Percentiles rank a stretch among this genome's conserved stretches.
Evolutionary conservation across 1,140 invertebrate genomes (phyloP).

Genomic region (Eulimnadia texana): DNA sequence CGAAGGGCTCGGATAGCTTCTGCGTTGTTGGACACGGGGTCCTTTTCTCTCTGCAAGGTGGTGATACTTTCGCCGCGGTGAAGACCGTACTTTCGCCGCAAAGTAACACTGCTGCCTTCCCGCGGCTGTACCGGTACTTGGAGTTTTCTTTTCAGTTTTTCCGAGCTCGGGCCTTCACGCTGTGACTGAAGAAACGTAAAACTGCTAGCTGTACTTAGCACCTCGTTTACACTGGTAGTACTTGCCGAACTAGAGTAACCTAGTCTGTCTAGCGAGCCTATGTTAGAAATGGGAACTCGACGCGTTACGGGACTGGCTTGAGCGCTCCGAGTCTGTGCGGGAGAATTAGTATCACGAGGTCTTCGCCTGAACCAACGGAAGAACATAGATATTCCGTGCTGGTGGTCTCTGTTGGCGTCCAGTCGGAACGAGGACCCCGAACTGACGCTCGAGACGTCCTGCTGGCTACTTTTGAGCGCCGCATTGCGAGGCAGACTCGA

Average conservation of each 20-base stretch:
- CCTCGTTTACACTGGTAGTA: constrained; percentile 37
- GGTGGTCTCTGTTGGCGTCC: not conserved
- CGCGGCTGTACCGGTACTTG: constrained; percentile 28
- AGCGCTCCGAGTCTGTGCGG: not conserved
- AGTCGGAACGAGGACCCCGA: not conserved
- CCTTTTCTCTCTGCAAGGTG: constrained; percentile 15
- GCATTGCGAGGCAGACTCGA: not conserved
- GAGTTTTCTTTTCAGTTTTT: constrained; percentile 21
- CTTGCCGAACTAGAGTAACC: not conserved
- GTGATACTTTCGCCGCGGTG: constrained; percentile 33
- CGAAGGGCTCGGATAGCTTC: constrained; percentile 22
- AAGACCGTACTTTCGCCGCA: constrained; percentile 45
- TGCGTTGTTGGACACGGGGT: constrained; percentile 17
- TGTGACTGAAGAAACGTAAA: constrained; percentile 48
- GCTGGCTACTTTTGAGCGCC: not conserved
- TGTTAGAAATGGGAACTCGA: not conserved
- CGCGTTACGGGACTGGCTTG: constrained; percentile 3
- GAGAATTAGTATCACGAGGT: not conserved
- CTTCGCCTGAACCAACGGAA: not conserved
- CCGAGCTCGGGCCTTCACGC: constrained; percentile 25
- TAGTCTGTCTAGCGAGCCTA: not conserved
- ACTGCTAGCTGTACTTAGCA: constrained; percentile 49
- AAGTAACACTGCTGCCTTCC: constrained; percentile 43
- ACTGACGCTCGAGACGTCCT: not conserved
- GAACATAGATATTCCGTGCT: not conserved